Evolutionary conservation across 2,888 invertebrate species (phyloP).

Genomic region (Meliscaeva auricollis): DNA sequence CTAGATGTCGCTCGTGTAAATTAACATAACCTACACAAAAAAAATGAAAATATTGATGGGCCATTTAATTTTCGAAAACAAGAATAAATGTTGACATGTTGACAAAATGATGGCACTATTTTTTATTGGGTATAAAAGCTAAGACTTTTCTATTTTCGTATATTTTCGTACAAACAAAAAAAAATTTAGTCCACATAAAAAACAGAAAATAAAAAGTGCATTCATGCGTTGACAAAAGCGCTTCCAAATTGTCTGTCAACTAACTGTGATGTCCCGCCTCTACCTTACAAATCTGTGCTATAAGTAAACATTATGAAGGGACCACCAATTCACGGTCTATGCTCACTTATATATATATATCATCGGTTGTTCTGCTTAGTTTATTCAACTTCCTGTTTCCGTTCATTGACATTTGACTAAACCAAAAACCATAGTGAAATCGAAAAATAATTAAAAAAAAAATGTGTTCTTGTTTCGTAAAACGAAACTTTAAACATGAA

Average conservation of each 20-base stretch:
- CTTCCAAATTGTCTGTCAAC: constrained; percentile 10
- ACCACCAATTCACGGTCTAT: constrained; percentile 58
- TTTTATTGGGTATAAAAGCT: too few relatives aligned
- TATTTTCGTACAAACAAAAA: too few relatives aligned
- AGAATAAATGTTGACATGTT: too few relatives aligned
- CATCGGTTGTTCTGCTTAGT: constrained; percentile 28
- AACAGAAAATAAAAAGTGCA: constrained; percentile 4
- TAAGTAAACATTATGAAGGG: constrained; percentile 4
- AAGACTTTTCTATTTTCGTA: too few relatives aligned
- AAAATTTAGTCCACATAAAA: background rate
- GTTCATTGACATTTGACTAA: constrained; percentile 56
- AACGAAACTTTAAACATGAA: constrained; percentile 44
- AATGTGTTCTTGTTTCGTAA: constrained; percentile 47
- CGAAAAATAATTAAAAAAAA: background rate
- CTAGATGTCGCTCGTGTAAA: too few relatives aligned
- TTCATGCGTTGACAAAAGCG: constrained; percentile 26
- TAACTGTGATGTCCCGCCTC: background rate
- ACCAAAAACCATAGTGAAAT: constrained; percentile 35
- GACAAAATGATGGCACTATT: too few relatives aligned
- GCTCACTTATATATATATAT: constrained; percentile 62
- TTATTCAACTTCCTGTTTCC: constrained; percentile 68
- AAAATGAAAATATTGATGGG: too few relatives aligned
- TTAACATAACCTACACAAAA: too few relatives aligned
- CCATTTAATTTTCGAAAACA: too few relatives aligned
- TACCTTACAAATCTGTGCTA: background rate